These are phyloP conservation scores for Yponomeuta evonymella DNA, from an alignment of 2,888 invertebrate species.

Conservation along the genomic window DNA sequence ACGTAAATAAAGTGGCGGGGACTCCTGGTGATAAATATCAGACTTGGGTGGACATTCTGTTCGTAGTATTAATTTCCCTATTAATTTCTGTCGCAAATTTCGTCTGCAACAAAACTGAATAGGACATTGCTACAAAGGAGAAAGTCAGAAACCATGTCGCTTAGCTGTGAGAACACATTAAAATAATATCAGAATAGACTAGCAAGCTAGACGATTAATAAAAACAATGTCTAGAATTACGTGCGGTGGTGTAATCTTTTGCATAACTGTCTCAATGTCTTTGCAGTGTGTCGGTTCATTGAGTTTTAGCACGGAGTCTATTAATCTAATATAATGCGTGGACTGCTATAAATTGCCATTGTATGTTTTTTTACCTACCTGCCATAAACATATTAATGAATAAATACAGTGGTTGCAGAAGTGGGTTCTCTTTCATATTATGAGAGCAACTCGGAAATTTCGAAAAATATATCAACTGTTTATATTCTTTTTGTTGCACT, in stretches of 20 bases:
- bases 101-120: constrained; percentile 16
- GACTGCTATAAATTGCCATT: not conserved
- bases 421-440: too few species aligned
- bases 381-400: too few species aligned
- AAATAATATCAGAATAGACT: constrained; percentile 34
- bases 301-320: not conserved
- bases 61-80: not conserved
- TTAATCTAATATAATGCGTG: not conserved
- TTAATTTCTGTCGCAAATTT: constrained; percentile 12
- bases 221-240: constrained; percentile 27
- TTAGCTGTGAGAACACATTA: constrained; percentile 38
- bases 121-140: constrained; percentile 21
- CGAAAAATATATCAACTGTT: too few species aligned
- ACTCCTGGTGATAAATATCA: too few species aligned
- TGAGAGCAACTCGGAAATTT: too few species aligned
- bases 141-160: constrained; percentile 22
- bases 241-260: constrained; percentile 46
- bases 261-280: constrained; percentile 40
- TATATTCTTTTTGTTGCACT: too few species aligned
- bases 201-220: constrained; percentile 27
- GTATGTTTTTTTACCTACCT: too few species aligned
- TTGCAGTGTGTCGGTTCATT: constrained; percentile 9
- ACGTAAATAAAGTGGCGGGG: too few species aligned
- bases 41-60: too few species aligned
- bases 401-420: too few species aligned